Conservation (phyloP, 2,797 vertebrate species). For the Labroides dimidiatus region DNA sequence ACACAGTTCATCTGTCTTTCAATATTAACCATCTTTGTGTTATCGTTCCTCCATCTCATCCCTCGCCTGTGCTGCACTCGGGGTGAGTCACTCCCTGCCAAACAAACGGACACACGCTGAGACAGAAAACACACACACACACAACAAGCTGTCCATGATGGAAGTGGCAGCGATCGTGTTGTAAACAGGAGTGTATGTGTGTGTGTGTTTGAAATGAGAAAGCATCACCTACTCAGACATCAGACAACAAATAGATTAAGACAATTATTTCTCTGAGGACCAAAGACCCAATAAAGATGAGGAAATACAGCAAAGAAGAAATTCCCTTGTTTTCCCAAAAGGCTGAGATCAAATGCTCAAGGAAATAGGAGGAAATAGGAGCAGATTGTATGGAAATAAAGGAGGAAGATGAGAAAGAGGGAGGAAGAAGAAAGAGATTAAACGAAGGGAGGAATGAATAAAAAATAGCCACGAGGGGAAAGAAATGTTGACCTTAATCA, state of each 20-base stretch:
- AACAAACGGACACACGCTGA: slow-evolving; percentile 48
- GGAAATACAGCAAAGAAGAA: slow-evolving; percentile 28
- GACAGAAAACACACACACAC: slow-evolving; percentile 38
- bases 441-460: slow-evolving; percentile 1
- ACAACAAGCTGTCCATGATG: slow-evolving; percentile 37
- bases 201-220: slow-evolving; percentile 23
- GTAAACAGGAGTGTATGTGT: slow-evolving; percentile 30
- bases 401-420: not conserved
- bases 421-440: slow-evolving; percentile 1
- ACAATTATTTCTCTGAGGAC: slow-evolving; percentile 39
- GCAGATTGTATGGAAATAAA: not conserved
- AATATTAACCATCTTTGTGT: slow-evolving; percentile 70
- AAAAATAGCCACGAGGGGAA: slow-evolving; percentile 14
- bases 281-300: slow-evolving; percentile 49
- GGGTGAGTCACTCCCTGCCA: slow-evolving; percentile 64
- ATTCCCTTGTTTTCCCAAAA: slow-evolving; percentile 7
- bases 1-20: slow-evolving; percentile 72
- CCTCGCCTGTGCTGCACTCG: slow-evolving; percentile 52
- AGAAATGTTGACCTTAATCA: slow-evolving; percentile 53
- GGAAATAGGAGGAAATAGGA: slow-evolving; percentile 1
- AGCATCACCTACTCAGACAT: slow-evolving; percentile 73
- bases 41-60: slow-evolving; percentile 68
- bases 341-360: not conserved
- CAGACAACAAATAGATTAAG: slow-evolving; percentile 72
- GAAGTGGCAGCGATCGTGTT: slow-evolving; percentile 42